Evolutionary conservation across 2,113 vertebrate genomes (phyloP), one percentile per base, ranked within the genome.

Genomic region (Miniopterus natalensis): DNA sequence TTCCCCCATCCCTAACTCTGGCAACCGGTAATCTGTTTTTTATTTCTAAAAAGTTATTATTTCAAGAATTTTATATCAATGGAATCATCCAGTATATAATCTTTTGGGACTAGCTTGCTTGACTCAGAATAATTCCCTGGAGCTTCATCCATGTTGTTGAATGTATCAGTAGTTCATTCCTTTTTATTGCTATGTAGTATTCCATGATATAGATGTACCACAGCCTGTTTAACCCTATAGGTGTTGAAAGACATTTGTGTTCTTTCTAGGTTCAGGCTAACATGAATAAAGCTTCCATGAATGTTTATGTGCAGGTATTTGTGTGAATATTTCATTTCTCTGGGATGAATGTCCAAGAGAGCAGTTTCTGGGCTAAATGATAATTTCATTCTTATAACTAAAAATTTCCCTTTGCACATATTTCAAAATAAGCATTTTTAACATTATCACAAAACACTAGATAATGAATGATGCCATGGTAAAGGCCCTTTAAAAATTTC

Each of bases 341-440:
- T 78, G 18, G 73, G 45, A 79, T 83, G 83, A 70, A 65, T 71
- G 27, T 40, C 29, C 47, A 83, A 85, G 84, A 83, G 25, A 71
- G 2, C 4, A 85, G 63, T 63, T 84, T 61, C 36, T 74, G n/a
- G 51, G 42, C 57, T 55, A 45, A 68, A 29, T 51, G 45, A 55
- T 49, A 84, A 92, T 84, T 68, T n/a, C 45, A 88, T 61, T 73
- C 14, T 89, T 49, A 78, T 1, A 83, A 21, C 74, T 51, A 93
- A 96, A 89, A 81, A 36, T 36, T 89, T 73, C 49, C 70, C 47
- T 88, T 90, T 80, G 53, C 12, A 49, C n/a, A 73, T 83, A 63
- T 84, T 94, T 95, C 75, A 97, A 84, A 97, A 53, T 84, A 83
- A 53, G 20, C 9, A 55, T 80, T 84, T 84, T 81, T 40, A 79